phyloP scores from a whole-genome alignment of 2,113 vertebrate species.

The Ictidomys tridecemlineatus region DNA sequence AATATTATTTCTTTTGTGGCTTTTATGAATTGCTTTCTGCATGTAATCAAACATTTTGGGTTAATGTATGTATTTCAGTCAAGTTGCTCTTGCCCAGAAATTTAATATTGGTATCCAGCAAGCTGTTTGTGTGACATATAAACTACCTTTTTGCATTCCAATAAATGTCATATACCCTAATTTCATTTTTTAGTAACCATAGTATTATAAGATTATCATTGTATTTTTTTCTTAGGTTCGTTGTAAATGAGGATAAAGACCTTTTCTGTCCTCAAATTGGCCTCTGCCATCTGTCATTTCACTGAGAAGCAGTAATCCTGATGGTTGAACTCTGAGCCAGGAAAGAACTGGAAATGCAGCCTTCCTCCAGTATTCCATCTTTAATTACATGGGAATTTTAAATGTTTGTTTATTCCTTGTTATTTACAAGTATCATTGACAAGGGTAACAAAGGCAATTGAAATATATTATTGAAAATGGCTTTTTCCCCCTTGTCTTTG shows the following conservation, averaged over 20 bases:
- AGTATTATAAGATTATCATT: not conserved
- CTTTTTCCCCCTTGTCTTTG: not conserved
- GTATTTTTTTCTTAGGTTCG: not conserved
- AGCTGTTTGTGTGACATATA: not conserved
- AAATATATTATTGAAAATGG: slow-evolving; percentile 28
- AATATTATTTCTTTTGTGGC: not conserved
- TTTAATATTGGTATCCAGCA: not conserved
- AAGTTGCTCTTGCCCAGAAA: not conserved
- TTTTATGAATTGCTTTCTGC: not conserved
- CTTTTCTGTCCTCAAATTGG: not conserved
- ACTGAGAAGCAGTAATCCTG: too few species aligned
- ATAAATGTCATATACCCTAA: not conserved
- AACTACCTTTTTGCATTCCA: not conserved
- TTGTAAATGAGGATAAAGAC: not conserved
- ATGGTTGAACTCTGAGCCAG: too few species aligned
- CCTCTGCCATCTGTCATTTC: too few species aligned
- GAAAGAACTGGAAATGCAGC: too few species aligned
- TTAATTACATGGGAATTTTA: not conserved
- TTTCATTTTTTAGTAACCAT: not conserved
- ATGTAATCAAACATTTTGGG: not conserved
- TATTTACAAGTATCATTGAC: slow-evolving; percentile 47
- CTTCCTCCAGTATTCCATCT: too few species aligned
- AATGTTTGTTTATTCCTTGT: not conserved
- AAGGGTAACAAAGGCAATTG: not conserved
- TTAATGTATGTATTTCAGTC: slow-evolving; percentile 18